Percentiles rank a stretch among this genome's conserved stretches.
Conservation (phyloP, 2,113 vertebrate species). For the Catharus minimus region DNA sequence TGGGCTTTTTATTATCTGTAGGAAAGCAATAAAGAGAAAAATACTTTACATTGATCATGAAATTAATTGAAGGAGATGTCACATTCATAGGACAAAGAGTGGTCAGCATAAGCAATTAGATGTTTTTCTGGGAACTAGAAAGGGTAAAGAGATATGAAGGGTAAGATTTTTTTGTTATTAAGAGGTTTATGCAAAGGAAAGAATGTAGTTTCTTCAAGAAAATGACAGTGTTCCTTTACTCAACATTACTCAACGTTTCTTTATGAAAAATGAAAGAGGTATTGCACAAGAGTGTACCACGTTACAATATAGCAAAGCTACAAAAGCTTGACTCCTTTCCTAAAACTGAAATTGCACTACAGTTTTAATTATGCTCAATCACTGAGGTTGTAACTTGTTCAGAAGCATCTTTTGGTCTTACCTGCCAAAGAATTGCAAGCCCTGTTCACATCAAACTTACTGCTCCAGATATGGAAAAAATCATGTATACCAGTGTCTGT, state of each 20-base stretch:
- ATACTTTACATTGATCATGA: not conserved
- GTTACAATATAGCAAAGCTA: not conserved
- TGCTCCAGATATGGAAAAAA: not conserved
- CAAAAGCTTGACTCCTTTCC: not conserved
- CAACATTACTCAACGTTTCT: not conserved
- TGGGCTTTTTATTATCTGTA: not conserved
- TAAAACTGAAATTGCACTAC: constrained; percentile 43
- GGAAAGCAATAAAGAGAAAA: not conserved
- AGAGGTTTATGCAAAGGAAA: not conserved
- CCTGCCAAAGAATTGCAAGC: constrained; percentile 62
- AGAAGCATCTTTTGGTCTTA: constrained; percentile 10
- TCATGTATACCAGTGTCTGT: not conserved
- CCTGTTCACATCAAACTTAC: constrained; percentile 13
- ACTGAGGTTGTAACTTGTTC: not conserved
- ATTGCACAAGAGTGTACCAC: not conserved
- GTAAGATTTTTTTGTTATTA: not conserved
- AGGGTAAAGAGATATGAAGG: not conserved
- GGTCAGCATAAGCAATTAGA: not conserved
- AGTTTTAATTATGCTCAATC: not conserved
- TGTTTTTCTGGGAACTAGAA: not conserved
- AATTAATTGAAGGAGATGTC: not conserved
- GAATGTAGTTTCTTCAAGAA: not conserved
- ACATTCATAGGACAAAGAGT: not conserved
- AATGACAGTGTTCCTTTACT: constrained; percentile 24
- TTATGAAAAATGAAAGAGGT: not conserved